Conservation (phyloP, 2,888 invertebrate genomes). For the Agrochola lota region DNA sequence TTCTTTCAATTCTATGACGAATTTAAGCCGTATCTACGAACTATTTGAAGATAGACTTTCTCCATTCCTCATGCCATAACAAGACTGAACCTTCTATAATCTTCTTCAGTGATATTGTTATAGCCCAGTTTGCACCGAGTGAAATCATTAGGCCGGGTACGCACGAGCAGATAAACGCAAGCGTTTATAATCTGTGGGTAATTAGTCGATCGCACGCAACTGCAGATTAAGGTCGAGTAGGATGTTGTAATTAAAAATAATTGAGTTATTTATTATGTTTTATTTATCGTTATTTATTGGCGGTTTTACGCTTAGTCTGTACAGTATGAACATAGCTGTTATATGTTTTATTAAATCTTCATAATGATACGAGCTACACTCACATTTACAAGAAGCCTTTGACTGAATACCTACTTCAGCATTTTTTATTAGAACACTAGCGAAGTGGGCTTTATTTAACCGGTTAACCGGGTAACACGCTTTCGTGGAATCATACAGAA, state of each 20-base stretch:
- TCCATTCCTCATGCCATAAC: neutral
- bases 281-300: slow-evolving; percentile 17
- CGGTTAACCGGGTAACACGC: no score
- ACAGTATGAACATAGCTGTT: slow-evolving; percentile 1
- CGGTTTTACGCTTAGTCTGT: neutral
- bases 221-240: slow-evolving; percentile 41
- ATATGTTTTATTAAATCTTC: slow-evolving; percentile 11
- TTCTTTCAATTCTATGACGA: no score
- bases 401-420: neutral
- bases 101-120: slow-evolving; percentile 14
- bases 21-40: neutral
- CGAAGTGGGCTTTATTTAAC: neutral
- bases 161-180: slow-evolving; percentile 65
- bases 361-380: no score
- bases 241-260: slow-evolving; percentile 49
- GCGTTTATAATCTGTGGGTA: slow-evolving; percentile 44
- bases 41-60: neutral
- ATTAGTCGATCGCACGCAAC: slow-evolving; percentile 60
- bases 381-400: neutral
- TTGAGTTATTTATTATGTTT: slow-evolving; percentile 10
- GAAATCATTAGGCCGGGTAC: slow-evolving; percentile 73
- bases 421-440: neutral
- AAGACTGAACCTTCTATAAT: slow-evolving; percentile 9
- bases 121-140: slow-evolving; percentile 72
- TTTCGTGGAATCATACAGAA: neutral